phyloP scores from a whole-genome alignment of 2,888 invertebrate species.

The Cerastis leucographa region DNA sequence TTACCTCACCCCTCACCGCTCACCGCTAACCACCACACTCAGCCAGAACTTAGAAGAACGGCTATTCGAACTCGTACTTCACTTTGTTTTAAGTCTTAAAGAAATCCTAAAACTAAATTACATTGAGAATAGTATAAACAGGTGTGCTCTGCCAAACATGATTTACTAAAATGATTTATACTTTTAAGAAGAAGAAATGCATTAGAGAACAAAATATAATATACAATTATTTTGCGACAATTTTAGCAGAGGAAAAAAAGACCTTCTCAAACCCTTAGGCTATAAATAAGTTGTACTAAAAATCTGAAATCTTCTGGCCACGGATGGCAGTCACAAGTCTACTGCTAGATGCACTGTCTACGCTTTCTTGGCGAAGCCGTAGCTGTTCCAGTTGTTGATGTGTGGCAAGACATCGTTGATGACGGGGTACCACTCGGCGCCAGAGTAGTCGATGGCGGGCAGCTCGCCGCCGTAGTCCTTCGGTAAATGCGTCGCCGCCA shows the following conservation, averaged over 20 bases:
- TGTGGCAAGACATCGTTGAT: slow-evolving; percentile 92
- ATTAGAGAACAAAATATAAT: background rate
- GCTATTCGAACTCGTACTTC: slow-evolving; percentile 51
- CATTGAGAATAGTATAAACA: slow-evolving; percentile 56
- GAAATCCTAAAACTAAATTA: slow-evolving; percentile 51
- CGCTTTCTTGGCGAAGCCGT: slow-evolving; percentile 91
- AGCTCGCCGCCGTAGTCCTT: slow-evolving; percentile 94
- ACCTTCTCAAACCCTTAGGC: background rate
- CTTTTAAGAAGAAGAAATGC: slow-evolving; percentile 20
- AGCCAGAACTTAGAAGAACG: slow-evolving; percentile 46
- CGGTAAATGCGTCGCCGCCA: slow-evolving; percentile 93
- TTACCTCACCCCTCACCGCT: slow-evolving; percentile 51
- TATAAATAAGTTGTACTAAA: slow-evolving; percentile 54
- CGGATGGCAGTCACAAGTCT: slow-evolving; percentile 45
- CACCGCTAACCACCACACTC: slow-evolving; percentile 48
- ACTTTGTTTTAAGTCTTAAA: slow-evolving; percentile 60
- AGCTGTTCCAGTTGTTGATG: slow-evolving; percentile 92
- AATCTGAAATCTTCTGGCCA: slow-evolving; percentile 35
- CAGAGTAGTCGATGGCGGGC: slow-evolving; percentile 94
- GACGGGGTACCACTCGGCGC: slow-evolving; percentile 94
- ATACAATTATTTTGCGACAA: background rate
- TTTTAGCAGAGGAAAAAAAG: slow-evolving; percentile 17
- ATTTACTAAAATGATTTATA: slow-evolving; percentile 11
- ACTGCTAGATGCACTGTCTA: slow-evolving; percentile 65
- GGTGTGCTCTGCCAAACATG: slow-evolving; percentile 50